Percentiles rank a stretch among this genome's conserved stretches.
Conservation (phyloP, 2,797 vertebrate genomes). For the Gymnoscopelus microlampas region DNA sequence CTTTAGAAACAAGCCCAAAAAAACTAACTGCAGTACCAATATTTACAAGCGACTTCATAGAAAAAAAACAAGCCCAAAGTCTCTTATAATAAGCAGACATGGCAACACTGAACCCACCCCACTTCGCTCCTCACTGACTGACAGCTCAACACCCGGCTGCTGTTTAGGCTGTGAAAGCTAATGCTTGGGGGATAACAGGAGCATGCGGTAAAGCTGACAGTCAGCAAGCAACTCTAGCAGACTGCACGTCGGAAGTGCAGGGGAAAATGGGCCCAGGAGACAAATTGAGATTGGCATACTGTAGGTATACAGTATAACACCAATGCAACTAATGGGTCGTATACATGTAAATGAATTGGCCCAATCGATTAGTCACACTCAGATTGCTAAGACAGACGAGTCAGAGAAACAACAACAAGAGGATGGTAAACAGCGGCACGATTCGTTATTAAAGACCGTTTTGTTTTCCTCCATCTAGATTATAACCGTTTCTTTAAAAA, state of each 20-base stretch:
- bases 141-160: constrained; percentile 47
- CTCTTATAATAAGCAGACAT: too few species aligned
- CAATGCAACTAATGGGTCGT: constrained; percentile 42
- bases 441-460: constrained; percentile 32
- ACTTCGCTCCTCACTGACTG: constrained; percentile 53
- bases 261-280: constrained; percentile 40
- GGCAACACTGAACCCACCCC: background rate
- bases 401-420: constrained; percentile 37
- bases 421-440: too few species aligned
- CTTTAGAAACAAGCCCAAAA: too few species aligned
- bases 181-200: constrained; percentile 66
- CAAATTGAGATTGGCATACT: constrained; percentile 67
- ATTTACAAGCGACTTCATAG: too few species aligned
- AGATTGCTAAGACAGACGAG: constrained; percentile 40
- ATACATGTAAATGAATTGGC: constrained; percentile 60
- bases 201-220: constrained; percentile 62
- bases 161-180: constrained; percentile 70
- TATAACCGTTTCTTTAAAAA: constrained; percentile 57
- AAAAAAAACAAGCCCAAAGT: too few species aligned
- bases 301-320: constrained; percentile 47
- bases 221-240: constrained; percentile 54
- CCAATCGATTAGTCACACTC: constrained; percentile 48
- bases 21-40: too few species aligned
- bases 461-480: constrained; percentile 31
- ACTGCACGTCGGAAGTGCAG: constrained; percentile 29